Evolutionary conservation across 2,888 invertebrate species (phyloP).

Genomic region (Octodonta nipae): DNA sequence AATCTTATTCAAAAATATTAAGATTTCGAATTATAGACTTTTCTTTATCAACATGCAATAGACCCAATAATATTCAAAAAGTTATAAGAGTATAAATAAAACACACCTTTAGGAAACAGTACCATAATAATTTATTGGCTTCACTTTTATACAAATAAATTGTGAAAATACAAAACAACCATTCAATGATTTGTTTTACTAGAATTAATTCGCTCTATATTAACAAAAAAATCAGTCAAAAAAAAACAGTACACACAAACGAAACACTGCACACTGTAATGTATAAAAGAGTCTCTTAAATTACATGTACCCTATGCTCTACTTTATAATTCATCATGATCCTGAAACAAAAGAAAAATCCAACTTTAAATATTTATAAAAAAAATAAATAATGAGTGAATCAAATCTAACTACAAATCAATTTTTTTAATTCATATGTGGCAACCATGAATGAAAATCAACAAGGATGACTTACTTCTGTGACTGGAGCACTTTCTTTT

Average conservation of each 20-base stretch:
- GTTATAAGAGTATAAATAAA: no score
- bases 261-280: constrained; percentile 32
- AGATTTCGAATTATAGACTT: no score
- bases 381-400: neutral
- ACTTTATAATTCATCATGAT: constrained; percentile 44
- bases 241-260: constrained; percentile 32
- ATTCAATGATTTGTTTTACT: constrained; percentile 26
- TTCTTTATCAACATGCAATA: no score
- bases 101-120: constrained; percentile 16
- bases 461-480: constrained; percentile 25
- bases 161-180: constrained; percentile 17
- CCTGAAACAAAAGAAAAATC: constrained; percentile 28
- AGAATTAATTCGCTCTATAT: constrained; percentile 28
- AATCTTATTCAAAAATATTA: no score
- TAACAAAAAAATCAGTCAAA: constrained; percentile 36
- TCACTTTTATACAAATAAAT: constrained; percentile 25
- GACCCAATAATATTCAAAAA: no score
- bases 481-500: constrained; percentile 41
- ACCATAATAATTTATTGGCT: constrained; percentile 23
- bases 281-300: constrained; percentile 31
- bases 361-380: neutral
- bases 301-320: constrained; percentile 17
- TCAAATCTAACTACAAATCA: neutral
- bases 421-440: neutral
- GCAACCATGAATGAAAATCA: neutral